Conservation (phyloP, 2,113 vertebrate genomes). For the Aleadryas rufinucha region DNA sequence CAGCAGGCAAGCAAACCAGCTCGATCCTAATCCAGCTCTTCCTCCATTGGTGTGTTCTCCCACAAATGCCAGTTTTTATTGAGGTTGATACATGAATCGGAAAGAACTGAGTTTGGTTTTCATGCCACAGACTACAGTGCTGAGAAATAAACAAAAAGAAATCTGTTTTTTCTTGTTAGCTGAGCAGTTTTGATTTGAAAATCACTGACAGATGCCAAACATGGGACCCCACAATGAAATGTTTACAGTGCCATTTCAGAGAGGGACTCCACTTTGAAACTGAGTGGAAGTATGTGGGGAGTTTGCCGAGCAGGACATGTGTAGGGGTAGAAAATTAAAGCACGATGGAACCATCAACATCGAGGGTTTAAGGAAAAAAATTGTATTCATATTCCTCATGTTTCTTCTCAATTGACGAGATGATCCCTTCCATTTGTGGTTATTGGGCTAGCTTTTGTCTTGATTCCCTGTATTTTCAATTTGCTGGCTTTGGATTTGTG, state of each 20-base stretch:
- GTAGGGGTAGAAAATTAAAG: conserved; percentile 50
- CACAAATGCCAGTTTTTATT: not conserved
- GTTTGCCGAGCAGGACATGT: conserved; percentile 7
- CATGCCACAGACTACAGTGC: not conserved
- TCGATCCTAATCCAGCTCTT: not conserved
- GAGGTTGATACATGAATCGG: not conserved
- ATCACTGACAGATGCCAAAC: conserved; percentile 34
- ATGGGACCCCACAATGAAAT: conserved; percentile 35
- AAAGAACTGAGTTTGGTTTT: not conserved
- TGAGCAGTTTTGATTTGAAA: conserved; percentile 50
- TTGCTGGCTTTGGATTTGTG: conserved; percentile 1
- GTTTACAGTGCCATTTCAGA: conserved; percentile 42
- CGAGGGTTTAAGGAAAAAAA: conserved; percentile 2
- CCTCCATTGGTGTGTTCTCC: not conserved
- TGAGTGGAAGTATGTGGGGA: conserved; percentile 30
- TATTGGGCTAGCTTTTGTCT: conserved; percentile 42
- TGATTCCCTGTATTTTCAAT: conserved; percentile 31
- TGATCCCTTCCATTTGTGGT: conserved; percentile 52
- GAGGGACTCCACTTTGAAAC: conserved; percentile 33
- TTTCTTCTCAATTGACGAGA: conserved; percentile 50
- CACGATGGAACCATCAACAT: conserved; percentile 15
- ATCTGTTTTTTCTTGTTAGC: conserved; percentile 33
- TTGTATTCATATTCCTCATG: conserved; percentile 51
- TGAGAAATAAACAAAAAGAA: conserved; percentile 38
- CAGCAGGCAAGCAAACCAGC: not conserved